Percentiles rank a stretch among this genome's conserved stretches.
phyloP scores from a whole-genome alignment of 2,797 vertebrate species.

The Myripristis murdjan region DNA sequence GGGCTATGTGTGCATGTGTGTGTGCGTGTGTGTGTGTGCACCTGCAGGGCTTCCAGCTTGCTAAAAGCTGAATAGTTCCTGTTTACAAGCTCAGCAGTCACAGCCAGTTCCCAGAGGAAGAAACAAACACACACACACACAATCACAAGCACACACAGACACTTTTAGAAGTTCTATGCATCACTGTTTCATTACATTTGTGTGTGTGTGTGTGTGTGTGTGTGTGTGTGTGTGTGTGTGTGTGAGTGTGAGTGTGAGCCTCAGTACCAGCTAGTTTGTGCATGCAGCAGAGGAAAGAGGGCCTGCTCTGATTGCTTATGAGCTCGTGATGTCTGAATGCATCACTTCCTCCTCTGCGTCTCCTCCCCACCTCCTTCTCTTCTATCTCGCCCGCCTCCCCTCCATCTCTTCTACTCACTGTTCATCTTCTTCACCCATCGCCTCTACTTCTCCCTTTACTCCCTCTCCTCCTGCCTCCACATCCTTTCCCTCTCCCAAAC shows the following conservation, averaged over 20 bases:
- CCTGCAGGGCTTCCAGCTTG: slow-evolving; percentile 59
- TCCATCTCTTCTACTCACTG: slow-evolving; percentile 1
- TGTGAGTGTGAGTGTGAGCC: not conserved
- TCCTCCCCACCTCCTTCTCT: slow-evolving; percentile 12
- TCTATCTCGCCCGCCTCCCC: not conserved
- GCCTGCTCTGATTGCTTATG: slow-evolving; percentile 31
- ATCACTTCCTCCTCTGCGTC: slow-evolving; percentile 31
- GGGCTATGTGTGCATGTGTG: slow-evolving; percentile 17
- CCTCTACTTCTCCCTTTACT: not conserved
- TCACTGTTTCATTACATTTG: slow-evolving; percentile 31
- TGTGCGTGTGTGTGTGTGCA: slow-evolving; percentile 33
- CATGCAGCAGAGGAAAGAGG: slow-evolving; percentile 15
- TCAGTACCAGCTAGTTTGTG: no score
- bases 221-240: not conserved
- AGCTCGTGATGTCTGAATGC: slow-evolving; percentile 11
- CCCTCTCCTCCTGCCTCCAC: not conserved
- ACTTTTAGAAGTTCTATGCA: slow-evolving; percentile 23
- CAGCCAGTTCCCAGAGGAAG: slow-evolving; percentile 59
- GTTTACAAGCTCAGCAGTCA: slow-evolving; percentile 70
- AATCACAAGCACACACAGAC: slow-evolving; percentile 20
- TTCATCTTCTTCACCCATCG: slow-evolving; percentile 1
- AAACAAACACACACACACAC: slow-evolving; percentile 38
- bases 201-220: slow-evolving; percentile 1
- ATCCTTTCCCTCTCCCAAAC: not conserved
- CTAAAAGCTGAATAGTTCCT: slow-evolving; percentile 68